Conservation (phyloP, 2,888 invertebrate species). For the Margaritifera margaritifera region DNA sequence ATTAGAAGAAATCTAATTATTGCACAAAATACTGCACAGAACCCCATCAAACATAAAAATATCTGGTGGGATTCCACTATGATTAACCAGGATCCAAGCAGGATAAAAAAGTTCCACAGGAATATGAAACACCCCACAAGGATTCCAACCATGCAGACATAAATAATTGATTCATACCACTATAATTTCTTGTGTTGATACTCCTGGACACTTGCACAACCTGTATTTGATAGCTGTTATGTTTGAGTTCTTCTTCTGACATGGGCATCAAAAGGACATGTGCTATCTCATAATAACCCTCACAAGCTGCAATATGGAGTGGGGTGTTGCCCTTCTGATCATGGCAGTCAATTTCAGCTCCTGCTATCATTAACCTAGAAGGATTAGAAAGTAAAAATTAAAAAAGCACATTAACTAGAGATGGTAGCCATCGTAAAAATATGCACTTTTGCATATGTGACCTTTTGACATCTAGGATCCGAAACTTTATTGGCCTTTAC, state of each 20-base stretch:
- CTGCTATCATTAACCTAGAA: constrained; percentile 76
- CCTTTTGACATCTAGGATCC: too few species aligned
- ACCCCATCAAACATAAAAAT: neutral
- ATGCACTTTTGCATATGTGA: too few species aligned
- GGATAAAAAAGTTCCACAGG: neutral
- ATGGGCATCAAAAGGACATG: constrained; percentile 80
- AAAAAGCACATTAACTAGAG: too few species aligned
- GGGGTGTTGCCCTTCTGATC: constrained; percentile 89
- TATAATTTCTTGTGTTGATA: constrained; percentile 88
- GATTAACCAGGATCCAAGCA: neutral
- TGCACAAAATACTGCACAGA: neutral
- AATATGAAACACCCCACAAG: neutral
- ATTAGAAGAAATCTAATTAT: neutral
- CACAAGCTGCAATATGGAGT: constrained; percentile 85
- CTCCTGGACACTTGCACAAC: constrained; percentile 76
- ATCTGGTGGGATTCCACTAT: neutral
- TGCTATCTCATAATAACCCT: constrained; percentile 82
- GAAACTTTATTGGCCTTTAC: too few species aligned
- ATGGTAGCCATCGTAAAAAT: too few species aligned
- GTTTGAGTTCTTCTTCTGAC: constrained; percentile 52
- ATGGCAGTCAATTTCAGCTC: constrained; percentile 80
- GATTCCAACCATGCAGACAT: neutral
- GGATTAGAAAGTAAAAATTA: too few species aligned
- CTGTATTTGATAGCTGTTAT: constrained; percentile 73
- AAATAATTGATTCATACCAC: constrained; percentile 79